Conservation (phyloP, 2,888 invertebrate species). For the Alloplasta piceator region DNA sequence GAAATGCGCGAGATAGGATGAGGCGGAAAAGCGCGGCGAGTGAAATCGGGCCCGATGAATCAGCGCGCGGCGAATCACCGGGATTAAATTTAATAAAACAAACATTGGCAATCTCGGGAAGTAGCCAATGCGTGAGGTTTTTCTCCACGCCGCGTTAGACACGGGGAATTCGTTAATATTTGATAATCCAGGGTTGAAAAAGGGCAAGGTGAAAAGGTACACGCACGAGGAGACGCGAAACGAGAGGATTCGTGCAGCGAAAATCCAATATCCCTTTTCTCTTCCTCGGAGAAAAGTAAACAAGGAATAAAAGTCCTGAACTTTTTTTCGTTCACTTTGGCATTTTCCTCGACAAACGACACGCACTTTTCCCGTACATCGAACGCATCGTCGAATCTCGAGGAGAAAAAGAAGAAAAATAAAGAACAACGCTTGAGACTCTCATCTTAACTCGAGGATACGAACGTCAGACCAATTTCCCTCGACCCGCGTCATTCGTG, state of each 20-base stretch:
- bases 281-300: neutral
- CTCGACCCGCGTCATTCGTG: slow-evolving; percentile 76
- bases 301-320: neutral
- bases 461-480: slow-evolving; percentile 77
- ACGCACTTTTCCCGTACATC: neutral
- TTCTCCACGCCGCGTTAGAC: slow-evolving; percentile 25
- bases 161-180: slow-evolving; percentile 73
- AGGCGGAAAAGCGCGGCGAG: slow-evolving; percentile 7
- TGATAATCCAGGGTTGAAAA: slow-evolving; percentile 68
- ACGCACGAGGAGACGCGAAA: slow-evolving; percentile 46
- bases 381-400: too few species aligned
- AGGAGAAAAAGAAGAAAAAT: slow-evolving; percentile 8
- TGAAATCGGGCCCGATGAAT: slow-evolving; percentile 69
- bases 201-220: slow-evolving; percentile 49
- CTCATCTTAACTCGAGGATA: slow-evolving; percentile 72
- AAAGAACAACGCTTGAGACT: slow-evolving; percentile 39
- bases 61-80: slow-evolving; percentile 65
- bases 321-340: slow-evolving; percentile 22
- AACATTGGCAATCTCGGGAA: slow-evolving; percentile 75
- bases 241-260: slow-evolving; percentile 1
- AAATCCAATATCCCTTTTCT: neutral
- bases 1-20: slow-evolving; percentile 33
- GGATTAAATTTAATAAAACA: slow-evolving; percentile 79
- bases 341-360: neutral
- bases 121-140: slow-evolving; percentile 62